These are phyloP conservation scores for Lepidurus apus DNA, from an alignment of 1,140 invertebrate genomes.

Conservation along the genomic window DNA sequence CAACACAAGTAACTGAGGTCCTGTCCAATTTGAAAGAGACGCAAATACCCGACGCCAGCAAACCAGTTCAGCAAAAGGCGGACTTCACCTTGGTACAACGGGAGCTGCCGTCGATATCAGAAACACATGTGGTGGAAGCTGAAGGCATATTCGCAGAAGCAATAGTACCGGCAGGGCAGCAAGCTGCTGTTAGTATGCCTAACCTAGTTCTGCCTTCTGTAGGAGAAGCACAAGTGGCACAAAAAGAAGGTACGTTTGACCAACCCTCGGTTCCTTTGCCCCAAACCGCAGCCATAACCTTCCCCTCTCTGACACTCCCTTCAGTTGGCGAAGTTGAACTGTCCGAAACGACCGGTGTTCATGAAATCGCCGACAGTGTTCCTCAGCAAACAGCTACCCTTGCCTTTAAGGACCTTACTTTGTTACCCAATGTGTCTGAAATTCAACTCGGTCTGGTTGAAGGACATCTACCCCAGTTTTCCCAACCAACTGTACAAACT, in stretches of 20 bases:
- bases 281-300: background rate
- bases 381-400: background rate
- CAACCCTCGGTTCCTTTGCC: background rate
- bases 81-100: background rate
- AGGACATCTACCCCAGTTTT: background rate
- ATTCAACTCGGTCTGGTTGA: background rate
- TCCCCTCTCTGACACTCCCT: background rate
- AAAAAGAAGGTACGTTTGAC: constrained; percentile 19
- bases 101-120: background rate
- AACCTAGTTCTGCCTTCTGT: background rate
- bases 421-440: background rate
- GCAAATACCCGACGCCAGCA: background rate
- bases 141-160: background rate
- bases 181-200: constrained; percentile 10
- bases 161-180: background rate
- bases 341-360: background rate
- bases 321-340: background rate
- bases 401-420: background rate
- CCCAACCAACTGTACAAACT: background rate
- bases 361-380: background rate
- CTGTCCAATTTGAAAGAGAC: constrained; percentile 2
- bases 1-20: background rate
- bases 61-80: background rate
- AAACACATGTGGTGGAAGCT: background rate
- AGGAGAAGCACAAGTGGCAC: background rate